Conservation (phyloP, 1,140 invertebrate genomes). For the Eufriesea mexicana region DNA sequence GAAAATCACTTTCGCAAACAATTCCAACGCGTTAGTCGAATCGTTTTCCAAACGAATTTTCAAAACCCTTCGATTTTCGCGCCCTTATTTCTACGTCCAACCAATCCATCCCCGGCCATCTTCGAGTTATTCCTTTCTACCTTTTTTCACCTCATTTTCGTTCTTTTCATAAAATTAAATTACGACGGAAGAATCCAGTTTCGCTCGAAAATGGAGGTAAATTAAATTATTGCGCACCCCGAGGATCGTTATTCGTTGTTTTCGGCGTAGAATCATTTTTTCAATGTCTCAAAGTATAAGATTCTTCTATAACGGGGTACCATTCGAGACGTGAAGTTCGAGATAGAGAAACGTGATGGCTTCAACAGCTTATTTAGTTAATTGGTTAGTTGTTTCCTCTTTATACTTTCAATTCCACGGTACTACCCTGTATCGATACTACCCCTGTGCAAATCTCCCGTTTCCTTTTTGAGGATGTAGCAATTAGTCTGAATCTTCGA, state of each 20-base stretch:
- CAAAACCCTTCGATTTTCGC: not conserved
- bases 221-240: no score
- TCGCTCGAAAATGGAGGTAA: no score
- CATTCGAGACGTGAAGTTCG: not conserved
- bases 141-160: not conserved
- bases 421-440: no score
- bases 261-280: no score
- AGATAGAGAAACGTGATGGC: no score
- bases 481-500: conserved; percentile 16
- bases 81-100: not conserved
- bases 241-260: no score
- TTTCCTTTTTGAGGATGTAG: not conserved
- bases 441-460: not conserved
- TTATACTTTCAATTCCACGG: not conserved
- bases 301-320: not conserved
- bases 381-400: not conserved
- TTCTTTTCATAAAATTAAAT: not conserved
- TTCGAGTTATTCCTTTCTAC: not conserved
- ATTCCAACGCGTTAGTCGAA: conserved; percentile 1
- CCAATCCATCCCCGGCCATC: not conserved
- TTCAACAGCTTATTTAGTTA: not conserved
- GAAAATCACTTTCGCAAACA: conserved; percentile 45
- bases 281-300: no score
- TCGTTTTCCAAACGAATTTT: not conserved
- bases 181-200: no score